phyloP scores from a whole-genome alignment of 2,888 invertebrate genomes.

The Tortricodes alternella region DNA sequence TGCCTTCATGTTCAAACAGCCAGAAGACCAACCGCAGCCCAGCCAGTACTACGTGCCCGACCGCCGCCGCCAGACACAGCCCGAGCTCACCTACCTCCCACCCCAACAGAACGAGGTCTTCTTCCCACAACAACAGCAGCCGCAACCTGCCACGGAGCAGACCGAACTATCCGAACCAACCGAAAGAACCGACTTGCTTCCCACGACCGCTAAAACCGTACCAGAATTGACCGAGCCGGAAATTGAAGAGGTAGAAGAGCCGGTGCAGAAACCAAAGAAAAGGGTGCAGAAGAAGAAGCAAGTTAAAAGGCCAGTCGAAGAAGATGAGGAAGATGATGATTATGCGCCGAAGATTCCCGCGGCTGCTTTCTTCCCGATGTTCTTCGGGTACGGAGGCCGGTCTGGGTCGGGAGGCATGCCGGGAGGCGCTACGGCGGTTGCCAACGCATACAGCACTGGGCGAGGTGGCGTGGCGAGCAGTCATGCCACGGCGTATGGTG shows the following conservation, averaged over 20 bases:
- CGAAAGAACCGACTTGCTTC: slow-evolving; percentile 47
- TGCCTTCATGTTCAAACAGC: slow-evolving; percentile 67
- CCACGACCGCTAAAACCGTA: slow-evolving; percentile 56
- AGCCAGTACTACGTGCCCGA: slow-evolving; percentile 71
- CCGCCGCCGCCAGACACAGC: slow-evolving; percentile 65
- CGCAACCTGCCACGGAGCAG: slow-evolving; percentile 37
- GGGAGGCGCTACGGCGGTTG: slow-evolving; percentile 86
- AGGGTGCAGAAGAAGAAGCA: slow-evolving; percentile 68
- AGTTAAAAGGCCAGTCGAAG: slow-evolving; percentile 59
- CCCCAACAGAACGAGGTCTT: slow-evolving; percentile 73
- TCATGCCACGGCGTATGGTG: slow-evolving; percentile 88
- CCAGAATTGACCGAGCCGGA: slow-evolving; percentile 68
- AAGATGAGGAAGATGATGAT: slow-evolving; percentile 81
- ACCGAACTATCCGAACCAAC: slow-evolving; percentile 36
- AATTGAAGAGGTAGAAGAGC: slow-evolving; percentile 62
- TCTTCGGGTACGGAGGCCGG: slow-evolving; percentile 79
- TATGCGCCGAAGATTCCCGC: slow-evolving; percentile 72
- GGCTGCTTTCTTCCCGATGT: slow-evolving; percentile 86
- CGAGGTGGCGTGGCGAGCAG: slow-evolving; percentile 88
- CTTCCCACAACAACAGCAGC: slow-evolving; percentile 48
- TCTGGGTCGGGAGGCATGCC: slow-evolving; percentile 69
- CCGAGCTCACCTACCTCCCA: slow-evolving; percentile 56
- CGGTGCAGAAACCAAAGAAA: slow-evolving; percentile 56
- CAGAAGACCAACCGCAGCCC: slow-evolving; percentile 50
- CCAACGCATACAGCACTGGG: slow-evolving; percentile 88